These are phyloP conservation scores for Felis chaus DNA, from an alignment of 2,113 vertebrate genomes.

Conservation along the genomic window DNA sequence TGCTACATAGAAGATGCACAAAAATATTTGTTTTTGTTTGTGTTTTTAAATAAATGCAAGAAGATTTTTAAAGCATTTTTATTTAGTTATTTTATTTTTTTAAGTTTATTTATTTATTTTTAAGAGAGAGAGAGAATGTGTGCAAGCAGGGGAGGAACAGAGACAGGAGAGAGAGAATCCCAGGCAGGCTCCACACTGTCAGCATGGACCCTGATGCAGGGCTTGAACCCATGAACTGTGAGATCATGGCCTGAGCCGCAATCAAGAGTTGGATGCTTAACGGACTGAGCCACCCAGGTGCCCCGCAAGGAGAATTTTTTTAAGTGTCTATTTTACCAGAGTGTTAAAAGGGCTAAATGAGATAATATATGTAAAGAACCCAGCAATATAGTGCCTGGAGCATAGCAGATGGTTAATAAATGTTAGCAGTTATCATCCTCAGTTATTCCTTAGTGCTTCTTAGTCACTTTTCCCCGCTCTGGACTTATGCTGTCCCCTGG, in stretches of 20 bases:
- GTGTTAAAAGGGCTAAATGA: not conserved
- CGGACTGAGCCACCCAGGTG: too few relatives aligned
- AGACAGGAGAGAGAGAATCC: too few relatives aligned
- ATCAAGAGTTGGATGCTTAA: too few relatives aligned
- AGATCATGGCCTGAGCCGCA: too few relatives aligned
- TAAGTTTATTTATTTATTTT: too few relatives aligned
- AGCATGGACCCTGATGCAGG: too few relatives aligned
- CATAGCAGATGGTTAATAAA: not conserved
- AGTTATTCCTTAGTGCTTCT: not conserved
- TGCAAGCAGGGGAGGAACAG: too few relatives aligned
- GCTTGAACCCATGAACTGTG: too few relatives aligned
- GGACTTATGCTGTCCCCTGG: not conserved
- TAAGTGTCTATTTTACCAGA: not conserved
- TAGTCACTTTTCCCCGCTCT: not conserved
- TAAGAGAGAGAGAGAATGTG: too few relatives aligned
- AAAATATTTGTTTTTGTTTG: not conserved
- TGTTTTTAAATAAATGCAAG: not conserved
- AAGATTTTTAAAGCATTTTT: not conserved
- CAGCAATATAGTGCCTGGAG: not conserved
- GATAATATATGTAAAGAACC: not conserved
- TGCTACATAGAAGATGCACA: not conserved
- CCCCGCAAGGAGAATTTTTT: not conserved
- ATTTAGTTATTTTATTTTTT: too few relatives aligned
- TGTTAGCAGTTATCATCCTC: not conserved
- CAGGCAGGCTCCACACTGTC: too few relatives aligned